These are phyloP conservation scores for Todiramphus chloris DNA, from an alignment of 2,113 vertebrate genomes.

Conservation along the genomic window DNA sequence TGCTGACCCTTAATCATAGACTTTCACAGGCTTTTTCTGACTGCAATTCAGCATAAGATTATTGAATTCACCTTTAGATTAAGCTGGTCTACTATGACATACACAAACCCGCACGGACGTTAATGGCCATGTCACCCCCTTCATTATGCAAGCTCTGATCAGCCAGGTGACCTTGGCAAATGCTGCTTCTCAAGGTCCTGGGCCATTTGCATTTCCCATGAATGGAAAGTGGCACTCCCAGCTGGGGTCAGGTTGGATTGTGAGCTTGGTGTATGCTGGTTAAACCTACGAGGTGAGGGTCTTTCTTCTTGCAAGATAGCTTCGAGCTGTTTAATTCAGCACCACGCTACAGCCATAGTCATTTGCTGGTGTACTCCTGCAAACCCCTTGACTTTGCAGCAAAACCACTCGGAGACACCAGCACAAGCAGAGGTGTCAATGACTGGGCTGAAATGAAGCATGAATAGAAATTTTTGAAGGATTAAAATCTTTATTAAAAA, in stretches of 20 bases:
- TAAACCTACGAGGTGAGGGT: neutral
- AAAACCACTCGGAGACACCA: neutral
- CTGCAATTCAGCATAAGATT: slow-evolving; percentile 73
- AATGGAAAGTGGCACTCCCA: neutral
- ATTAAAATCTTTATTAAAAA: neutral
- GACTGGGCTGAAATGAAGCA: neutral
- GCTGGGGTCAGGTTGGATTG: neutral
- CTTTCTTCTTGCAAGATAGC: neutral
- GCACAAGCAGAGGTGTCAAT: neutral
- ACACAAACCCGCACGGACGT: slow-evolving; percentile 21
- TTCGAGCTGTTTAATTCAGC: neutral
- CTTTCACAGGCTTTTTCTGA: slow-evolving; percentile 25
- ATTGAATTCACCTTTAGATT: slow-evolving; percentile 67
- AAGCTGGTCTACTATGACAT: slow-evolving; percentile 42
- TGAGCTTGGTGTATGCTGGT: neutral
- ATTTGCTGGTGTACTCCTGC: neutral
- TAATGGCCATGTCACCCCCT: slow-evolving; percentile 42
- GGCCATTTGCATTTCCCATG: neutral
- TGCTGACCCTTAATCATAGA: slow-evolving; percentile 68
- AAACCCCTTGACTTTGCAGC: neutral
- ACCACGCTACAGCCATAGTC: neutral
- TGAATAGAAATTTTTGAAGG: neutral
- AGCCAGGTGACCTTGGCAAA: slow-evolving; percentile 7
- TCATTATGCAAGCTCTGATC: slow-evolving; percentile 36
- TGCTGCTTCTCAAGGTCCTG: neutral